These are phyloP conservation scores for Drosophila navojoa DNA, from an alignment of 1,140 invertebrate species.

Conservation along the genomic window DNA sequence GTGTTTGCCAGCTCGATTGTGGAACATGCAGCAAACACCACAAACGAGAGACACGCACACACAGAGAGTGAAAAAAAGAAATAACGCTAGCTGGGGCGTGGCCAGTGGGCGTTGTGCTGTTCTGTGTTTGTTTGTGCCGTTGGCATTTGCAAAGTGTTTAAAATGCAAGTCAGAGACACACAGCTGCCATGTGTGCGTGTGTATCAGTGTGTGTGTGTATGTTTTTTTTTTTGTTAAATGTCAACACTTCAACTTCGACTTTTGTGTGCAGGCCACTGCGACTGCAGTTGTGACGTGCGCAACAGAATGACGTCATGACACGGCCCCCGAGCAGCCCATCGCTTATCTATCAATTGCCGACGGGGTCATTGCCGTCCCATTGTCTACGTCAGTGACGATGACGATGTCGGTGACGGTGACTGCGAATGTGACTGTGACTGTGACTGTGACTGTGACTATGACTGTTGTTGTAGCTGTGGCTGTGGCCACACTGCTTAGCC, in stretches of 20 bases:
- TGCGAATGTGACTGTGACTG: no score
- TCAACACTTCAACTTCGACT: slow-evolving; percentile 81
- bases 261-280: slow-evolving; percentile 53
- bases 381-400: slow-evolving; percentile 51
- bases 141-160: slow-evolving; percentile 60
- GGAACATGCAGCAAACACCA: slow-evolving; percentile 24
- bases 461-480: not conserved
- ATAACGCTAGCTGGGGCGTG: slow-evolving; percentile 17
- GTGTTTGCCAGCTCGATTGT: slow-evolving; percentile 22
- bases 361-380: slow-evolving; percentile 60
- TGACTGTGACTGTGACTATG: no score
- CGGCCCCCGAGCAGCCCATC: slow-evolving; percentile 4
- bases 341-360: slow-evolving; percentile 62
- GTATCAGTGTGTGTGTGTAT: slow-evolving; percentile 16
- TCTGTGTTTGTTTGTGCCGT: slow-evolving; percentile 24
- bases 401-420: no score
- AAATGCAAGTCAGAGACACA: slow-evolving; percentile 57
- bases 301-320: slow-evolving; percentile 43
- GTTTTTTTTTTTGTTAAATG: slow-evolving; percentile 59
- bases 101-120: not conserved
- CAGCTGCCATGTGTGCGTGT: slow-evolving; percentile 11
- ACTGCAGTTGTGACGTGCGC: slow-evolving; percentile 58
- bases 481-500: slow-evolving; percentile 6
- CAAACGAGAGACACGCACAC: not conserved
- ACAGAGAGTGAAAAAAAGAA: not conserved